Percentiles rank a stretch among this genome's conserved stretches.
These are phyloP conservation scores for Acestrorhynchus altus DNA, from an alignment of 2,797 vertebrate species.

Conservation along the genomic window DNA sequence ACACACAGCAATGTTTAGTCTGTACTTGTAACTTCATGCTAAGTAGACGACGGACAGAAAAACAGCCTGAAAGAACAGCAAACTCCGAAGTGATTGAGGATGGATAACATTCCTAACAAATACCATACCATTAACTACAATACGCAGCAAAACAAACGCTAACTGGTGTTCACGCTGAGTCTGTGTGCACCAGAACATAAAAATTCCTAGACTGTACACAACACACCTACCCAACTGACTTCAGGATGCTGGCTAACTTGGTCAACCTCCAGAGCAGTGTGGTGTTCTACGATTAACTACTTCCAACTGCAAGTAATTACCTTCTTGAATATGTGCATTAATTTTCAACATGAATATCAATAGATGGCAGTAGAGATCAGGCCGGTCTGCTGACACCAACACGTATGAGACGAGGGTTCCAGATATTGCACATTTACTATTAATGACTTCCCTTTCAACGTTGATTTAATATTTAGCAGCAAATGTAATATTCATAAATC, in stretches of 20 bases:
- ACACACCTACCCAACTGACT: background rate
- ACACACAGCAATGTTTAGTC: conserved; percentile 21
- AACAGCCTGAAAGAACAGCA: background rate
- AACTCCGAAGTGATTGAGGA: background rate
- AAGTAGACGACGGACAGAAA: conserved; percentile 1
- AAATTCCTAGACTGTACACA: background rate
- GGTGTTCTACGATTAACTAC: background rate
- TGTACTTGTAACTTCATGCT: background rate
- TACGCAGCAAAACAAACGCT: background rate
- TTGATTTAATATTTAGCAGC: conserved; percentile 5
- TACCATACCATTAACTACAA: background rate
- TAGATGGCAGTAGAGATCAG: conserved; percentile 60
- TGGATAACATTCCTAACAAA: conserved; percentile 4
- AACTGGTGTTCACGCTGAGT: no score
- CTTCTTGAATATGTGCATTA: background rate
- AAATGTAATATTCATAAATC: background rate
- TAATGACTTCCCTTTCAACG: background rate
- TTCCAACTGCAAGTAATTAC: background rate
- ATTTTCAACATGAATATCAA: conserved; percentile 37
- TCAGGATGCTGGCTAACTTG: background rate
- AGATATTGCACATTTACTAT: background rate
- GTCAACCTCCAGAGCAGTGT: background rate
- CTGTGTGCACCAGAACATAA: background rate
- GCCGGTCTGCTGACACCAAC: conserved; percentile 9
- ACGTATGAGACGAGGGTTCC: background rate